Conservation (phyloP, 2,113 vertebrate genomes). For the Mustelus asterias region DNA sequence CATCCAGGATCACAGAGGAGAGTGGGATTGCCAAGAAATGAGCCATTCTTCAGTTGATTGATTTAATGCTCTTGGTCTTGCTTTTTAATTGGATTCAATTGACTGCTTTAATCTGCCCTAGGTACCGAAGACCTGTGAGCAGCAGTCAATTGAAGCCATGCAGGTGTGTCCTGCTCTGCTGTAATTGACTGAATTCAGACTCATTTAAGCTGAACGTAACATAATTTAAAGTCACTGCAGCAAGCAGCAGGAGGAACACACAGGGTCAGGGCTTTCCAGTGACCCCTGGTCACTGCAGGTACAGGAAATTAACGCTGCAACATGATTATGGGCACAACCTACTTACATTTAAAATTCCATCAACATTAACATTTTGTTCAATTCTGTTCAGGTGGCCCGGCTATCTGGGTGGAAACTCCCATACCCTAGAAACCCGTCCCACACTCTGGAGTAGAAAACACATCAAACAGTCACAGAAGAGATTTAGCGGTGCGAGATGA, state of each 20-base stretch:
- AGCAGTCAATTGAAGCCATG: constrained; percentile 3
- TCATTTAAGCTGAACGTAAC: not conserved
- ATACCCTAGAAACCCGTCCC: too few species aligned
- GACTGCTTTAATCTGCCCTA: not conserved
- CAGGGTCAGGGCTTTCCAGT: not conserved
- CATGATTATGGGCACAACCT: not conserved
- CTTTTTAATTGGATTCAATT: constrained; percentile 29
- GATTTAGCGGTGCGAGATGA: not conserved
- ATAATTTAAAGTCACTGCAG: constrained; percentile 2
- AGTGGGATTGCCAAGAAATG: not conserved
- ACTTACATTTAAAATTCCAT: not conserved
- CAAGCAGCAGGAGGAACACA: not conserved
- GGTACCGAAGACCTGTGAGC: not conserved
- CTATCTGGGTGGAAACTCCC: not conserved
- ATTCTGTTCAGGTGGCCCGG: not conserved
- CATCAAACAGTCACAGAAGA: not conserved
- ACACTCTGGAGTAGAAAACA: not conserved
- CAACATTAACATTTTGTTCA: not conserved
- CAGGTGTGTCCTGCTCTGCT: not conserved
- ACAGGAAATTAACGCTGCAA: not conserved
- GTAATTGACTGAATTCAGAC: constrained; percentile 25
- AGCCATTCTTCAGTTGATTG: not conserved
- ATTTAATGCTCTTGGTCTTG: not conserved
- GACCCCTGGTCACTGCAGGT: not conserved
- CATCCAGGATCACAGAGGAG: not conserved